phyloP scores from a whole-genome alignment of 2,113 vertebrate species.

The Dasyornis broadbenti region DNA sequence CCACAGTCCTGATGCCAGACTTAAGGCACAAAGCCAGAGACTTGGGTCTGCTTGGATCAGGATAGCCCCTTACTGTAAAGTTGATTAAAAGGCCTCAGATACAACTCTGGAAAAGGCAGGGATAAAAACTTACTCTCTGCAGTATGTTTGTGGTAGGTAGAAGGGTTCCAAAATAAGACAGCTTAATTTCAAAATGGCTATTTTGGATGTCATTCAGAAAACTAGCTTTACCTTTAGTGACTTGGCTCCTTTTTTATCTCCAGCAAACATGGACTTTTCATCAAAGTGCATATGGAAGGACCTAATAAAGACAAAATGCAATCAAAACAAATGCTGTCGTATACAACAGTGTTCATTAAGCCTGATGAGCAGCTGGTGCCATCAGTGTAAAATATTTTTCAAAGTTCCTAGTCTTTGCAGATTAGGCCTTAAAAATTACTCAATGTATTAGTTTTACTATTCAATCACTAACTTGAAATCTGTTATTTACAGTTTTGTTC shows the following conservation, averaged over 20 bases:
- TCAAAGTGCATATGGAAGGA: slow-evolving; percentile 97
- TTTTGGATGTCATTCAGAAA: not conserved
- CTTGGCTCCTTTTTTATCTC: slow-evolving; percentile 88
- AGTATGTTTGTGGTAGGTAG: not conserved
- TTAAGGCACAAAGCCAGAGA: not conserved
- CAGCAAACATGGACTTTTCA: slow-evolving; percentile 97
- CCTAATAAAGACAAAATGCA: slow-evolving; percentile 64
- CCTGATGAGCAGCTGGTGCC: not conserved
- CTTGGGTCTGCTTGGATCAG: not conserved
- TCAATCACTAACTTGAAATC: not conserved
- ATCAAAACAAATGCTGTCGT: not conserved
- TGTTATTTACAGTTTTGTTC: not conserved
- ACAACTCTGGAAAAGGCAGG: not conserved
- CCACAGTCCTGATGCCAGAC: not conserved
- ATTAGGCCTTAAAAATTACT: not conserved
- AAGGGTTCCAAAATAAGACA: not conserved
- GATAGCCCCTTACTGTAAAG: not conserved
- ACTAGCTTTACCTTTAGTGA: slow-evolving; percentile 83
- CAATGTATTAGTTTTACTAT: not conserved
- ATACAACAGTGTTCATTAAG: not conserved
- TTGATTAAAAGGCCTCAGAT: not conserved
- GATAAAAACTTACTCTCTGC: not conserved
- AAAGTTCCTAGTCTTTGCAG: not conserved
- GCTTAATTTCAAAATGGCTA: not conserved
- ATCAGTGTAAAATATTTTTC: not conserved